Evolutionary conservation across 2,888 invertebrate genomes (phyloP), one percentile per base, ranked within the genome.

Genomic region (Clitarchus hookeri): DNA sequence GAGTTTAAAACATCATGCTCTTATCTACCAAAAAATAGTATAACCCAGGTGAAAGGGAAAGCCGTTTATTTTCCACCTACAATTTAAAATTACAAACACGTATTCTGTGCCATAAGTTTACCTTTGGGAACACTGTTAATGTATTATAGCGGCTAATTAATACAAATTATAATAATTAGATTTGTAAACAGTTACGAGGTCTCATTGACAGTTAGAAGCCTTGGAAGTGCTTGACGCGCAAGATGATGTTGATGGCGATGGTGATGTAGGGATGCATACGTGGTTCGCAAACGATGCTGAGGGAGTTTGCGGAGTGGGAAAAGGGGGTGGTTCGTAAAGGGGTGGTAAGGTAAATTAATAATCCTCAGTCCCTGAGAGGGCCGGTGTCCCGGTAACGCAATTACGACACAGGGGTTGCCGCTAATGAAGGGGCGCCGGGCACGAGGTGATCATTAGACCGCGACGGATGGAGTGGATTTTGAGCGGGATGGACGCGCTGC

Each of bases 361-460:
- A 65, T 65, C 65, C 65, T n/a, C 65, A 65, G n/a, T 23, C 65
- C 65, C 65, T 65, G 65, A 65, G 65, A 65, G 65, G 65, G 65
- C 65, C n/a, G 65, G 65, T 65, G 65, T 65, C 65, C 65, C 65
- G n/a, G 65, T 65, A n/a, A 65, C 65, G 65, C 65, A 65, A 65
- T 65, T 65, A 65, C 65, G 65, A 65, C 65, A n/a, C 65, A 65
- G 65, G 65, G 65, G 23, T 65, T 65, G 65, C 65, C 65, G 65
- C 65, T 65, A 65, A 65, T n/a, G 65, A 65, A 65, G 65, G 65
- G 65, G 23, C 65, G 23, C 65, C 8, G 65, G 23, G 65, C 65
- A n/a, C 19, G 65, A n/a, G 19, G 65, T 65, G 65, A 65, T 65
- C 65, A 65, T 65, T 65, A 65, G 65, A 65, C 65, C 65, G 65